Evolutionary conservation across 2,888 invertebrate genomes (phyloP).

Genomic region (Cylloceria caligata): DNA sequence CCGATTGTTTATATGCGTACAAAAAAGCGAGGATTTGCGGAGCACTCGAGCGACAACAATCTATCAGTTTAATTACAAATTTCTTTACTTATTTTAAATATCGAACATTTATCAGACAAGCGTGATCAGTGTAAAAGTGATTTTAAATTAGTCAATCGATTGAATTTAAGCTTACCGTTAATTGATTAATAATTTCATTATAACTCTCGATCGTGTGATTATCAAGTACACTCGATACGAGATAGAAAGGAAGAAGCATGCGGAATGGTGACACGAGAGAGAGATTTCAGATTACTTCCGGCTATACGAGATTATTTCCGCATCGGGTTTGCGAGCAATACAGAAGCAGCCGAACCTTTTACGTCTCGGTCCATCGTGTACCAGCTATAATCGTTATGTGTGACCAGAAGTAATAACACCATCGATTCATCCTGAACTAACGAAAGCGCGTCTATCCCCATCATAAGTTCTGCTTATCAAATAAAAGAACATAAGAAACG

Average conservation of each 20-base stretch:
- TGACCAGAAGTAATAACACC: not conserved
- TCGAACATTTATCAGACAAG: no score
- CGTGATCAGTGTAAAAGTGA: no score
- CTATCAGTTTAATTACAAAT: no score
- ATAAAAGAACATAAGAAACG: not conserved
- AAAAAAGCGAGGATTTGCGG: no score
- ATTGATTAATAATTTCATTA: slow-evolving; percentile 2
- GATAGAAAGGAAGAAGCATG: not conserved
- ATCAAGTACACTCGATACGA: not conserved
- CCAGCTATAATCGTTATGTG: not conserved
- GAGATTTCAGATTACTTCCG: slow-evolving; percentile 23
- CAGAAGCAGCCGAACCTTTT: slow-evolving; percentile 1
- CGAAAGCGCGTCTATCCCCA: not conserved
- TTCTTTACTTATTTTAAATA: no score
- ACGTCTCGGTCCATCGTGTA: not conserved
- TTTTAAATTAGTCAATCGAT: not conserved
- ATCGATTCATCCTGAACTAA: not conserved
- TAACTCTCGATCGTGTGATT: not conserved
- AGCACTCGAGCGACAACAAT: no score
- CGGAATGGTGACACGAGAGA: not conserved
- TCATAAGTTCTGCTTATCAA: not conserved
- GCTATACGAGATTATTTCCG: slow-evolving; percentile 30
- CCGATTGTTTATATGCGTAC: no score
- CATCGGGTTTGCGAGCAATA: not conserved
- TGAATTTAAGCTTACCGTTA: not conserved